A percentile compares a stretch with the other conserved stretches of the same genome.
These are phyloP conservation scores for Cerastis leucographa DNA, from an alignment of 2,888 invertebrate genomes.

Conservation along the genomic window DNA sequence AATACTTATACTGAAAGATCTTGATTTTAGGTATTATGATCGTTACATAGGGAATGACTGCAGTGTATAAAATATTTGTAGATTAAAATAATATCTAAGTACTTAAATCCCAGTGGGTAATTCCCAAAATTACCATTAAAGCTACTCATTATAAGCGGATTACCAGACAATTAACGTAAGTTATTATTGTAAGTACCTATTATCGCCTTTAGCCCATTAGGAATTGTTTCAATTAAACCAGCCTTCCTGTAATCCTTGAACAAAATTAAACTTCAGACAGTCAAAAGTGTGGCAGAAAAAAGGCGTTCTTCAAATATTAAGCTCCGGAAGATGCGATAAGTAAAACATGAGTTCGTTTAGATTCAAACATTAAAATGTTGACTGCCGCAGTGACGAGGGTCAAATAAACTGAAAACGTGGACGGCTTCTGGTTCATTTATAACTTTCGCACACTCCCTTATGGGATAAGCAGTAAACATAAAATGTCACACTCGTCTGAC, in stretches of 20 bases:
- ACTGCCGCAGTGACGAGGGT: conserved; percentile 67
- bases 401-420: conserved; percentile 66
- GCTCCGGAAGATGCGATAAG: conserved; percentile 53
- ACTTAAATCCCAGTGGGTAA: background rate
- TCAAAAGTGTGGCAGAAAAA: conserved; percentile 23
- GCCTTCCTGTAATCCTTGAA: conserved; percentile 19
- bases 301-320: conserved; percentile 42
- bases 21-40: background rate
- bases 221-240: conserved; percentile 27
- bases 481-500: conserved; percentile 49
- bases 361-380: conserved; percentile 67
- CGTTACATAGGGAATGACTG: background rate
- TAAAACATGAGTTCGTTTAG: conserved; percentile 69
- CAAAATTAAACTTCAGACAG: conserved; percentile 15
- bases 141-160: background rate
- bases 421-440: conserved; percentile 63
- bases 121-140: background rate
- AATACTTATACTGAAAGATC: background rate
- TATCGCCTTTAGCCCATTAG: background rate
- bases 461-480: conserved; percentile 53
- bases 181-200: background rate
- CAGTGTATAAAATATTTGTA: background rate
- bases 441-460: conserved; percentile 60
- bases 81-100: background rate
- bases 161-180: background rate